Percentiles rank a stretch among this genome's conserved stretches.
Conservation (phyloP, 2,797 vertebrate genomes). For the Galagoides demidoff region DNA sequence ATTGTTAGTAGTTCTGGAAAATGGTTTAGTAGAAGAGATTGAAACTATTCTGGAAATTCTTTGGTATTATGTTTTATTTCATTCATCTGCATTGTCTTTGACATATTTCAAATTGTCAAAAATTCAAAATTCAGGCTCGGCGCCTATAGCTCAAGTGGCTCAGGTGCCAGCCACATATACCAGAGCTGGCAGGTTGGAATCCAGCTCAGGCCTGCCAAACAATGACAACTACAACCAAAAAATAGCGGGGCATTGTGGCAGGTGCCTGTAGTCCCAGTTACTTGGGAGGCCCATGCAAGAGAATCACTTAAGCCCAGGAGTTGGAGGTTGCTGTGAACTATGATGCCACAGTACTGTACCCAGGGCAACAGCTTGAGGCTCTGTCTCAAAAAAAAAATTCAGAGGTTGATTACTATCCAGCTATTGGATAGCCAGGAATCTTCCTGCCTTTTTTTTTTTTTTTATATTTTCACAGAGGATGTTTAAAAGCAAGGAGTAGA, state of each 20-base stretch:
- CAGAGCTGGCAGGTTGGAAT: too few species aligned
- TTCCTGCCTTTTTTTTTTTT: not conserved
- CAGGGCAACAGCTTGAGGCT: too few species aligned
- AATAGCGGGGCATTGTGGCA: too few species aligned
- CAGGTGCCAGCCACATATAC: too few species aligned
- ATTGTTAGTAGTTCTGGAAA: constrained; percentile 66
- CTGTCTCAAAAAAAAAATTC: not conserved
- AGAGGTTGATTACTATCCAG: not conserved
- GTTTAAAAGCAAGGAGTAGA: constrained; percentile 42
- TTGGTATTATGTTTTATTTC: constrained; percentile 58
- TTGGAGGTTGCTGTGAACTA: too few species aligned
- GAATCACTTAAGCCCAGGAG: too few species aligned
- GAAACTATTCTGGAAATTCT: constrained; percentile 51
- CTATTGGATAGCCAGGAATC: constrained; percentile 22
- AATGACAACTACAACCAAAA: too few species aligned
- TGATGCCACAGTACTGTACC: too few species aligned
- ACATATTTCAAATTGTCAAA: not conserved
- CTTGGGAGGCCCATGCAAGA: too few species aligned
- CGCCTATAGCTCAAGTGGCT: too few species aligned
- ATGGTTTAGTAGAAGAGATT: constrained; percentile 17
- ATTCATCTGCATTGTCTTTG: not conserved
- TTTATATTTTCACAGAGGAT: not conserved
- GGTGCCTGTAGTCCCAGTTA: too few species aligned
- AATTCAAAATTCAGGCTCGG: not conserved
- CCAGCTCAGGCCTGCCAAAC: too few species aligned